Evolutionary conservation across 2,797 vertebrate species (phyloP).

Genomic region (Gambelia wislizenii): DNA sequence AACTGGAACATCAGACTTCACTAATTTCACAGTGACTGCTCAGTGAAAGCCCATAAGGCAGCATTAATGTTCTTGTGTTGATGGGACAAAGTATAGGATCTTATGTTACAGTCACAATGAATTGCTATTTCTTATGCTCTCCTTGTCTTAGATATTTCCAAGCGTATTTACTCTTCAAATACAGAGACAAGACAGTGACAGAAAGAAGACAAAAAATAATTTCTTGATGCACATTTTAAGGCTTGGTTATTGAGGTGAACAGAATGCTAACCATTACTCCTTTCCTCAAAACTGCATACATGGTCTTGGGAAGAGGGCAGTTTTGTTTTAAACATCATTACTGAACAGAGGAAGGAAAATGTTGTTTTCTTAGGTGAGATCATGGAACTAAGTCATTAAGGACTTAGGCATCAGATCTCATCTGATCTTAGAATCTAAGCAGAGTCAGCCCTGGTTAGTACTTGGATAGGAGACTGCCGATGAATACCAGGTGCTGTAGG

Average conservation of each 20-base stretch:
- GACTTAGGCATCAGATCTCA: too few relatives aligned
- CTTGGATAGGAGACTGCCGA: too few relatives aligned
- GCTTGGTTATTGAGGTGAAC: background rate
- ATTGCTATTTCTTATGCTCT: conserved; percentile 25
- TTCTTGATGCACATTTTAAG: background rate
- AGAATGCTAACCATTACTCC: background rate
- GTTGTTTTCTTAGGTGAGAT: background rate
- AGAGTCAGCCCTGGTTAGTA: too few relatives aligned
- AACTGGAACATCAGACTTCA: conserved; percentile 25
- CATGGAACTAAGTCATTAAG: background rate
- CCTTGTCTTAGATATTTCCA: background rate
- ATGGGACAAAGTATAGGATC: conserved; percentile 25
- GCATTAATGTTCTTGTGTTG: conserved; percentile 32
- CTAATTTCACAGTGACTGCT: conserved; percentile 42
- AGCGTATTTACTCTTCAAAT: conserved; percentile 14
- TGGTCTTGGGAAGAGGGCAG: background rate
- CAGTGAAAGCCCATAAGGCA: conserved; percentile 32
- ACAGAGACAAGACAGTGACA: background rate
- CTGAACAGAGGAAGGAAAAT: background rate
- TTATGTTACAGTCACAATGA: conserved; percentile 17
- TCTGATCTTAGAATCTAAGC: too few relatives aligned
- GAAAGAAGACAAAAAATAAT: background rate
- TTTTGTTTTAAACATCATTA: background rate
- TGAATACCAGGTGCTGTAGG: too few relatives aligned
- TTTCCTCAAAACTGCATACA: too few relatives aligned